phyloP scores from a whole-genome alignment of 2,113 vertebrate genomes.

The Seriola dumerili region DNA sequence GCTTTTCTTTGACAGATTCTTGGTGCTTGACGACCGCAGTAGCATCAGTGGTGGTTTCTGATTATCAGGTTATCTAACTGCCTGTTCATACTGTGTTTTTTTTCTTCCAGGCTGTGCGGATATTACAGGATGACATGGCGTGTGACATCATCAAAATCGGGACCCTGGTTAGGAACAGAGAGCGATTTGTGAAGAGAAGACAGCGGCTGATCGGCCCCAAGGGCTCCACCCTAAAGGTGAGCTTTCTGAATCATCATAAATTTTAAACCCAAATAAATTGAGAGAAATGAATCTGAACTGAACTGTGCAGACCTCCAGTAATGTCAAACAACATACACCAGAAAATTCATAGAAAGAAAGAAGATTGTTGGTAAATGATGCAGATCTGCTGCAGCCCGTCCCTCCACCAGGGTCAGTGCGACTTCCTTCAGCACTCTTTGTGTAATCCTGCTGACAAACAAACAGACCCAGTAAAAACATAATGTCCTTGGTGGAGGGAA shows the following conservation, averaged over 20 bases:
- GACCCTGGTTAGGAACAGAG: constrained; percentile 92
- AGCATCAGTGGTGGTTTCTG: not conserved
- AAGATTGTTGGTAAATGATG: too few species aligned
- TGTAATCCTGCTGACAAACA: too few species aligned
- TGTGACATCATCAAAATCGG: constrained; percentile 99
- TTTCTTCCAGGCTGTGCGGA: constrained; percentile 89
- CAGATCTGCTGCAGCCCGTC: too few species aligned
- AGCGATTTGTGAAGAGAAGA: constrained; percentile 95
- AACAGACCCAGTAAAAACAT: too few species aligned
- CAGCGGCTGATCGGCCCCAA: constrained; percentile 96
- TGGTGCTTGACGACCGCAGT: not conserved
- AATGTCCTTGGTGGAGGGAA: too few species aligned
- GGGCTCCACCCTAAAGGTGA: constrained; percentile 96
- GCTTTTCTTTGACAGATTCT: too few species aligned
- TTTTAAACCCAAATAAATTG: not conserved
- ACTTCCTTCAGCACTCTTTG: too few species aligned
- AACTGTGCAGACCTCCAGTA: too few species aligned
- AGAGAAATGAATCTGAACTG: not conserved
- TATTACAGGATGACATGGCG: constrained; percentile 93
- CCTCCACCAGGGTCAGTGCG: too few species aligned
- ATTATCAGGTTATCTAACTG: not conserved
- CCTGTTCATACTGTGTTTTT: not conserved
- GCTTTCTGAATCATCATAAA: not conserved
- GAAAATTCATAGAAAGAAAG: too few species aligned
- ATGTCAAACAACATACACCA: too few species aligned